A percentile compares a stretch with the other conserved stretches of the same genome.
Conservation (phyloP, 2,797 vertebrate species). For the Muraenolepis orangiensis region DNA sequence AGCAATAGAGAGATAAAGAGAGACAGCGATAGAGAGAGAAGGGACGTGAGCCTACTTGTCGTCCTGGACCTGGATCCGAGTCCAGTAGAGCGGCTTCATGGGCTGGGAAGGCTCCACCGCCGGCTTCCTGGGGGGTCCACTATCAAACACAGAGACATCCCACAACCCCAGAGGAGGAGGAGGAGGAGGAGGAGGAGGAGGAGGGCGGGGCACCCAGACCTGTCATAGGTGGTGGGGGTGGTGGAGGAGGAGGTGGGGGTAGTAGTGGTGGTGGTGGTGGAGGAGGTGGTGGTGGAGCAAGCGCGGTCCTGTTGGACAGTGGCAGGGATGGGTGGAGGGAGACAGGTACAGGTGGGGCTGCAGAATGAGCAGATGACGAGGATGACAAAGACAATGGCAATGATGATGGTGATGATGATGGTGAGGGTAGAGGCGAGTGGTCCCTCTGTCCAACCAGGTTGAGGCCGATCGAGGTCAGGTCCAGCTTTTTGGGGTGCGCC, state of each 20-base stretch:
- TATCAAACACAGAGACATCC: slow-evolving; percentile 43
- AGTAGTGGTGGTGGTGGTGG: slow-evolving; percentile 48
- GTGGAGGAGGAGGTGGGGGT: slow-evolving; percentile 50
- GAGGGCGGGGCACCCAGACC: slow-evolving; percentile 45
- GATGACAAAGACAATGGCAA: slow-evolving; percentile 18
- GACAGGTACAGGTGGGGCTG: slow-evolving; percentile 28
- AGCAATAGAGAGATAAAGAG: not conserved
- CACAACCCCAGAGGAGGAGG: slow-evolving; percentile 43
- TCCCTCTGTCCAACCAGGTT: slow-evolving; percentile 55
- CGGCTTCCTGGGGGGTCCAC: slow-evolving; percentile 81
- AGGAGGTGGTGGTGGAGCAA: slow-evolving; percentile 47
- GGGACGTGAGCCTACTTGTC: slow-evolving; percentile 80
- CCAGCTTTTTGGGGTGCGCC: slow-evolving; percentile 77
- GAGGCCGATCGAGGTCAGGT: slow-evolving; percentile 76
- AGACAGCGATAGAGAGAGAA: not conserved
- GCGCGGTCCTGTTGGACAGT: slow-evolving; percentile 34
- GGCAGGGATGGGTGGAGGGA: slow-evolving; percentile 43
- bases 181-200: slow-evolving; percentile 42
- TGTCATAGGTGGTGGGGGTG: slow-evolving; percentile 44
- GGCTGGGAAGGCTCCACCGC: slow-evolving; percentile 82
- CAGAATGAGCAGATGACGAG: slow-evolving; percentile 41
- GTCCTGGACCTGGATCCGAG: slow-evolving; percentile 86
- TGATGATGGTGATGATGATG: slow-evolving; percentile 34
- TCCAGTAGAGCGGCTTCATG: slow-evolving; percentile 98
- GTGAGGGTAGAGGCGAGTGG: slow-evolving; percentile 39